Base-by-base conservation (phyloP, 2,113 vertebrate genomes). In the Myotis davidii region DNA sequence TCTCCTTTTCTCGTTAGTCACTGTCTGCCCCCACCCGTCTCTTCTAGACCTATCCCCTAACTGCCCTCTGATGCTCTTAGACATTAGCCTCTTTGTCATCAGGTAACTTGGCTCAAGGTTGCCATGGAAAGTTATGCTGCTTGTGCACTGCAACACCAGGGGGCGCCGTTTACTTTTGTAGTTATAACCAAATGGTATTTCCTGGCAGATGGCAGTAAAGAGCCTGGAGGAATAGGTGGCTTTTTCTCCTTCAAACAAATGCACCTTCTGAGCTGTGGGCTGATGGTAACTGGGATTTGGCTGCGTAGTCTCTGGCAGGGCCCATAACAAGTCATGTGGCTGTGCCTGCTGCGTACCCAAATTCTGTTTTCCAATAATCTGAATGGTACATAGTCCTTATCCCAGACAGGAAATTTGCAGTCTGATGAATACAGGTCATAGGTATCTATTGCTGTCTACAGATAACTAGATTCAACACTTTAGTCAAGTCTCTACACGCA, bases 401-500 rank as follows among this genome's bases (percentile, higher is more conserved):
- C 50, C 72, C 56, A 69, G 61, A 64, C 0, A 17, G 52, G 84
- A 84, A 17, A 45, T 54, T 54, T 42, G 54, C 27, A 56, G 3
- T 65, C 18, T 74, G 78, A 88, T 85, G 77, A 92, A 65, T 48
- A 92, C n/a, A 79, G 18, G 16, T 17, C 73, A 18, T 45, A 37
- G 21, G 1, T 23, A 27, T 74, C 16, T 73, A 85, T 52, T 50
- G 23, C 59, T 73, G 37, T 61, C 70, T 64, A 13, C n/a, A 59
- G 16, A 93, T 83, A 83, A 91, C 42, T 77, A 59, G 50, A 48
- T 74, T 81, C 52, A 69, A 65, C 8, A 61, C 79, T 81, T 81
- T 27, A 73, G 54, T 95, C 94, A 96, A 82, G 77, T 94, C 73
- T 82, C 77, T 95, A 88, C 72, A 94, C 73, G 56, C 73, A 90